Percentiles rank a stretch among this genome's conserved stretches.
Evolutionary conservation across 1,140 invertebrate genomes (phyloP).

Genomic region (Tribolium madens): DNA sequence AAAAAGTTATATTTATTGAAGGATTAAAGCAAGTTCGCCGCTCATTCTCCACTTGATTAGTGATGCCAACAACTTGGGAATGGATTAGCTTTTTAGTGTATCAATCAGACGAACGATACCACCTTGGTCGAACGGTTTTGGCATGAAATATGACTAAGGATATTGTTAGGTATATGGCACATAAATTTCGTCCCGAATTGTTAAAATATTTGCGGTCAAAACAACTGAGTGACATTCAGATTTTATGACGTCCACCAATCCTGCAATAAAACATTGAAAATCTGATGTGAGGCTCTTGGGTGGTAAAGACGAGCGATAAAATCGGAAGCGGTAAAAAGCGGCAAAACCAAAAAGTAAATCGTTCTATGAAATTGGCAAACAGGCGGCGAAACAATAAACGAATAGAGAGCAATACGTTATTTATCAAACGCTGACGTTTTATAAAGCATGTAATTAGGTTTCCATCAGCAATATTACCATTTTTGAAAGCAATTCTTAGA

Average conservation of each 20-base stretch:
- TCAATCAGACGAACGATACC: conserved; percentile 11
- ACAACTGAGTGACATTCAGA: conserved; percentile 37
- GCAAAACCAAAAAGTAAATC: conserved; percentile 13
- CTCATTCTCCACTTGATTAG: conserved; percentile 21
- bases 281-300: too few relatives aligned
- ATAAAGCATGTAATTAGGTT: conserved; percentile 52
- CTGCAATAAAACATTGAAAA: conserved; percentile 17
- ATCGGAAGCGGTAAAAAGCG: conserved; percentile 35
- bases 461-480: conserved; percentile 45
- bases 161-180: background rate
- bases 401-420: conserved; percentile 45
- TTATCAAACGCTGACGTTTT: conserved; percentile 50
- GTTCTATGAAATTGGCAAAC: conserved; percentile 40
- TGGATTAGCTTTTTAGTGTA: conserved; percentile 20
- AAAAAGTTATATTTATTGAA: background rate
- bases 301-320: conserved; percentile 15
- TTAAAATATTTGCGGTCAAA: conserved; percentile 43
- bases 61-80: conserved; percentile 9
- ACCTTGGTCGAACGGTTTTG: conserved; percentile 29
- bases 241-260: conserved; percentile 31
- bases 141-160: conserved; percentile 21
- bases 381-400: conserved; percentile 47
- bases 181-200: conserved; percentile 28
- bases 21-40: conserved; percentile 7
- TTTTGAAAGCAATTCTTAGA: conserved; percentile 47